Evolutionary conservation across 2,113 vertebrate genomes (phyloP), one percentile per base, ranked within the genome.

Genomic region (Scomber scombrus): DNA sequence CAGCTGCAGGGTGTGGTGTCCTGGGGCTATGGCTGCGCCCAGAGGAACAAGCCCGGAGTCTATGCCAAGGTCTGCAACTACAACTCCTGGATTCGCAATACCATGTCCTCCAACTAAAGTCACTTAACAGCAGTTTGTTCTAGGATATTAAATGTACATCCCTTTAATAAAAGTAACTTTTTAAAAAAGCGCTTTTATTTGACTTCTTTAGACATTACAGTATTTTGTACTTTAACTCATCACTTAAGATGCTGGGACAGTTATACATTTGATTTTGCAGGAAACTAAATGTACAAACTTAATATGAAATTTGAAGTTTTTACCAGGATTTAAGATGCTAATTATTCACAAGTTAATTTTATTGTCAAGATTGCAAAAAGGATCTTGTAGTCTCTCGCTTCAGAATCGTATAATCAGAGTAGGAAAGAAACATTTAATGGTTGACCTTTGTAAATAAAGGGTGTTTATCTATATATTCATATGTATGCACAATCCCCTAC

Each of bases 21-120:
- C 76, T 97, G 97, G 96, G 97, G 97, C 45, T 85, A 92, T 0
- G 96, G 96, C 65, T 97, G 97, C 34, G 96, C 96, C 2, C 76
- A 85, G 82, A 90, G 0, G 66, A 94, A 96, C 87, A 92, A 77
- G 15, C 96, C 96, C 0, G 96, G 96, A 5, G 95, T 97, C 75
- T 97, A 97, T 80, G 77, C 95, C 61, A 96, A 95, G 84, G 95
- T 96, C 61, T 96, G 95, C 95, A 96, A 94, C 82, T 96, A 92
- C 26, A 85, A 89, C 82, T 75, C 87, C 90, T 96, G 95, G 96
- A 95, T 97, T 29, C 0, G 43, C 12, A 58, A 1, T 49, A 96
- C 94, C 56, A 94, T 96, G 0, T 18, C 93, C 15, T 68, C 88
- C 84, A 92, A 95, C 86, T 88, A 80, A 85, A 81, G 52, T 40